Base-by-base conservation (phyloP, 2,888 invertebrate genomes). In the Pyrrhia umbra region DNA sequence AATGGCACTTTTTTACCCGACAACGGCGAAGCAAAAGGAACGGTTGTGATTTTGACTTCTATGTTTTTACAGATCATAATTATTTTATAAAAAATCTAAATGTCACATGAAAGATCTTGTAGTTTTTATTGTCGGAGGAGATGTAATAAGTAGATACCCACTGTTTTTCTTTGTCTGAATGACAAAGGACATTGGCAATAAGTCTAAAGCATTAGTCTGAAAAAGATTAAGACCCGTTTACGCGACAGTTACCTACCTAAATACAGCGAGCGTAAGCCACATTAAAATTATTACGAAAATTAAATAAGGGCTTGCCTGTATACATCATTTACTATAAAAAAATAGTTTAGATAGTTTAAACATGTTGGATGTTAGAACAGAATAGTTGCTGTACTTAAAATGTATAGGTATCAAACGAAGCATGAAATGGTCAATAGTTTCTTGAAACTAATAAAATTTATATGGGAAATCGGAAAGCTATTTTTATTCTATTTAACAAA, bases 361-460 rank as follows among this genome's bases (percentile, higher is more conserved):
- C n/a, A n/a, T n/a, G n/a, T n/a, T n/a, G n/a, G n/a, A n/a, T n/a
- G n/a, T n/a, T 40, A 6, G 20, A 15, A 18, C 25, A 51, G 39
- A 5, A 16, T 10, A 77, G 51, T 56, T 20, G 43, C 42, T 37
- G 8, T 6, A 23, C n/a, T 25, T 10, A 21, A 6, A 42, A 5
- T 6, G 6, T 34, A 16, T 49, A 30, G n/a, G n/a, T n/a, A 34
- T 50, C 47, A 69, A 78, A 76, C 76, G 76, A 72, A 50, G 55
- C 74, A 43, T 49, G 39, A 51, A 51, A 49, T 71, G 70, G 71
- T 69, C 76, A 76, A 75, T 62, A 59, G 75, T 78, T 86, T 59
- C 64, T 68, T 55, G 79, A 75, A 84, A 68, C 75, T 57, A 72
- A 79, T 86, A 78, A 84, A 86, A 83, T 72, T 80, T 83, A 68